Evolutionary conservation across 23 tunicate species (phyloP).

Genomic region (Trididemnum nubilum): DNA sequence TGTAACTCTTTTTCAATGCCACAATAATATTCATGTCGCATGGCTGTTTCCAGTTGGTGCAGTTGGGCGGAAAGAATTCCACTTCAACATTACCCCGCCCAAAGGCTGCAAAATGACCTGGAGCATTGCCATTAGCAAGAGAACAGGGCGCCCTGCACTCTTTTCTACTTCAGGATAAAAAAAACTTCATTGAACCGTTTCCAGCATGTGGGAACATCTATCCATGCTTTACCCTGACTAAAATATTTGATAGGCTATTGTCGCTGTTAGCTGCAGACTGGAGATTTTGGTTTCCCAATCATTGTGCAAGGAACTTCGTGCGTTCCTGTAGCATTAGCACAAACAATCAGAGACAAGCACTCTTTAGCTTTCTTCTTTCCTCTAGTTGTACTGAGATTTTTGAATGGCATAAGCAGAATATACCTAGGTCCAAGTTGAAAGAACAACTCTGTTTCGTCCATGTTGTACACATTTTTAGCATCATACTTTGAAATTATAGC

Average conservation of each 20-base stretch:
- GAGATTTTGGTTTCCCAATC: slow-evolving; percentile 53
- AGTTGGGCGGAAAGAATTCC: slow-evolving; percentile 54
- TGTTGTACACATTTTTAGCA: slow-evolving; percentile 66
- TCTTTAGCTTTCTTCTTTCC: no score
- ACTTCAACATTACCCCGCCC: slow-evolving; percentile 36
- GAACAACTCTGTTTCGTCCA: slow-evolving; percentile 67
- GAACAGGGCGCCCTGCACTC: slow-evolving; percentile 55
- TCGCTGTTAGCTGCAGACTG: slow-evolving; percentile 40
- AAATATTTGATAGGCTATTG: slow-evolving; percentile 40
- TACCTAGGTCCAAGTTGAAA: slow-evolving; percentile 53
- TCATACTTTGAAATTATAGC: slow-evolving; percentile 46
- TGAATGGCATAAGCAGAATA: slow-evolving; percentile 36
- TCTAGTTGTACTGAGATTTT: no score
- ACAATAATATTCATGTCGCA: slow-evolving; percentile 55
- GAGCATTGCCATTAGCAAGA: slow-evolving; percentile 43
- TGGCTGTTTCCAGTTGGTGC: slow-evolving; percentile 50
- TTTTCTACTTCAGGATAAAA: slow-evolving; percentile 39
- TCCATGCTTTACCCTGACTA: slow-evolving; percentile 53
- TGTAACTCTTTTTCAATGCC: slow-evolving; percentile 44
- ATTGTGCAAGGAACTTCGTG: slow-evolving; percentile 43
- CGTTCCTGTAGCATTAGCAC: slow-evolving; percentile 57
- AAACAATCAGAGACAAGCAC: slow-evolving; percentile 37
- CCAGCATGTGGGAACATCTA: slow-evolving; percentile 48
- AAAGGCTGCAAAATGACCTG: slow-evolving; percentile 50
- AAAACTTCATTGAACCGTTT: slow-evolving; percentile 45